Evolutionary conservation across 2,113 vertebrate species (phyloP).

Genomic region (Himantopus leucocephalus): DNA sequence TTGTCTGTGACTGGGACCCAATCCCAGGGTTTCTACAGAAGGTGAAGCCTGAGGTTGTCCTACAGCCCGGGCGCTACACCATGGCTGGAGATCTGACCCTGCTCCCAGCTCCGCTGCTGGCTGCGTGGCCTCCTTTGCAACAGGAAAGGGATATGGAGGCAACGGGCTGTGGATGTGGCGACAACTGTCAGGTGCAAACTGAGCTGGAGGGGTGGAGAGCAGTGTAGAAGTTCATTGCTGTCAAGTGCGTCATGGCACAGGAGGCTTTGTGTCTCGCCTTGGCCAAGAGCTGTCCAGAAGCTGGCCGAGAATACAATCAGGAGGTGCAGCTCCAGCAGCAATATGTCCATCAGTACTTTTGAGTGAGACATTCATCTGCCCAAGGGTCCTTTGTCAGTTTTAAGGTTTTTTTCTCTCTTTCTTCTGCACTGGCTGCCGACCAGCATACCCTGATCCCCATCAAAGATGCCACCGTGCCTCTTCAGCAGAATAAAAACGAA

Average conservation of each 20-base stretch:
- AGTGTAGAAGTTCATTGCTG: not conserved
- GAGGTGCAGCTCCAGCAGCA: not conserved
- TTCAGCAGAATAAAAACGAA: not conserved
- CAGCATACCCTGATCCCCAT: not conserved
- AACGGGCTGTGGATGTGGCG: not conserved
- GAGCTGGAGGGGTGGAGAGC: not conserved
- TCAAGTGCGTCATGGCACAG: not conserved
- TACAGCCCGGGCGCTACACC: not conserved
- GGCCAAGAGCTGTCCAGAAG: not conserved
- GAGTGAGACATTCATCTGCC: not conserved
- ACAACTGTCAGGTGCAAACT: not conserved
- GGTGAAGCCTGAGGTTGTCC: not conserved
- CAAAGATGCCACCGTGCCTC: not conserved
- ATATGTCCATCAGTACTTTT: not conserved
- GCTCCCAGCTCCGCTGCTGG: not conserved
- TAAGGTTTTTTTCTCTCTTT: not conserved
- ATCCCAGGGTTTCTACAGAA: not conserved
- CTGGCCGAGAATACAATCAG: fast-evolving
- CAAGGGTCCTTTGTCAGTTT: not conserved
- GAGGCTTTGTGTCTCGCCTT: not conserved
- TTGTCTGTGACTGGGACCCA: not conserved
- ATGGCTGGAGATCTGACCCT: not conserved
- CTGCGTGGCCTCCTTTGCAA: fast-evolving
- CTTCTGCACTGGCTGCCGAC: fast-evolving
- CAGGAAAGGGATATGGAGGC: not conserved